phyloP scores from a whole-genome alignment of 2,797 vertebrate species.

The Enteromius radiatus region DNA sequence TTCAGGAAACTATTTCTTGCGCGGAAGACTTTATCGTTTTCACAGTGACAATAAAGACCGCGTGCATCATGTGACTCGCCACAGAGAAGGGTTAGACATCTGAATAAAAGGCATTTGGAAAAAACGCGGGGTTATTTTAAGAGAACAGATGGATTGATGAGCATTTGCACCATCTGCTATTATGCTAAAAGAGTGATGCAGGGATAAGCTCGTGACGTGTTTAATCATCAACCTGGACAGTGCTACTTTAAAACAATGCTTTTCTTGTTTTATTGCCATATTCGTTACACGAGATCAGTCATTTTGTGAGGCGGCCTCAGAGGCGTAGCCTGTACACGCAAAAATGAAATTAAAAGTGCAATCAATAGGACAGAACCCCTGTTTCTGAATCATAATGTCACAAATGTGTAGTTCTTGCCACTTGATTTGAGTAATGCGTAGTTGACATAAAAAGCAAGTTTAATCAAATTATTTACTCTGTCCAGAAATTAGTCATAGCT shows the following conservation, averaged over 20 bases:
- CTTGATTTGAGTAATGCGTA: not conserved
- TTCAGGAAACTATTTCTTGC: not conserved
- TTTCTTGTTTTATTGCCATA: not conserved
- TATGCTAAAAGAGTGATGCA: constrained; percentile 26
- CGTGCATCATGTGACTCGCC: not conserved
- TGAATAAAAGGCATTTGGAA: not conserved
- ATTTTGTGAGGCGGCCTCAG: not conserved
- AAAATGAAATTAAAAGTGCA: not conserved
- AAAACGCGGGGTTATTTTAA: not conserved
- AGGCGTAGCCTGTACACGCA: not conserved
- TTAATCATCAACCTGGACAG: not conserved
- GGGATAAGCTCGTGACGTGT: constrained; percentile 36
- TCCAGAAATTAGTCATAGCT: not conserved
- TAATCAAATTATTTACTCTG: not conserved
- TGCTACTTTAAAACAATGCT: not conserved
- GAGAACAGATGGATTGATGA: not conserved
- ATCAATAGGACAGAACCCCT: not conserved
- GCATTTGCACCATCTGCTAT: constrained; percentile 39
- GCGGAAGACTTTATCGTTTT: not conserved
- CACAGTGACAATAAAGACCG: not conserved
- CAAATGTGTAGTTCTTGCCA: not conserved
- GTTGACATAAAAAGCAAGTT: not conserved
- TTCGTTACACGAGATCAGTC: not conserved
- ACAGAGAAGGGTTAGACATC: not conserved
- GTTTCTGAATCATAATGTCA: not conserved